Evolutionary conservation across 2,888 invertebrate genomes (phyloP), one percentile per base, ranked within the genome.

Genomic region (Dynastes tityus): DNA sequence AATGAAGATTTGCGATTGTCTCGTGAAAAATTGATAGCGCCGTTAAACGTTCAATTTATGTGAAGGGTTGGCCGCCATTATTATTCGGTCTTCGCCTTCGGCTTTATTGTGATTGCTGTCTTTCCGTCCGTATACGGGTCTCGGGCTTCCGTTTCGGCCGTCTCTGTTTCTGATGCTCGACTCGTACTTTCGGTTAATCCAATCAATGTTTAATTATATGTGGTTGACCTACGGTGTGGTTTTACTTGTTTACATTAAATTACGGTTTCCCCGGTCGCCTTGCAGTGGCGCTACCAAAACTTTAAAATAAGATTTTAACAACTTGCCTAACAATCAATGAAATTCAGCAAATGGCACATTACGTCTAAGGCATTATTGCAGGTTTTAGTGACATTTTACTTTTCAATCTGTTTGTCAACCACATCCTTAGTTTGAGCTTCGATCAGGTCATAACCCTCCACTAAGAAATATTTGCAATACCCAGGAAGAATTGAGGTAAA

Each of bases 11-110:
- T 82, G 80, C 81, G 83, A 84, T 84, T 84, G 83, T 82, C 83
- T 83, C 82, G 81, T 84, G 84, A 85, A 85, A 85, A 84, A 85
- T 85, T 85, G 84, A 85, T 85, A 81, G 83, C 82, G 82, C 81
- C 83, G 85, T 85, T 84, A 85, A 85, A 84, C 82, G 83, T 83
- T 82, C 82, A 82, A 83, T 84, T 85, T 85, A 84, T 82, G 81
- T 83, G 82, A 82, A 82, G 83, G 84, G 83, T 81, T 82, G 83
- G 83, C 83, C 84, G 83, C 83, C 84, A 84, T 85, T 85, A 84
- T 83, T 77, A 77, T 68, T 67, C 77, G 67, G 55, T 67, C 67
- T 53, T 67, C 67, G 71, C 71, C 53, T 64, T 45, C 68, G 67
- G 67, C 67, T 76, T 32, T 77, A 64, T 68, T 77, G 67, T 77